Evolutionary conservation across 2,113 vertebrate genomes (phyloP).

Genomic region (Ptilorrhoa leucosticta): DNA sequence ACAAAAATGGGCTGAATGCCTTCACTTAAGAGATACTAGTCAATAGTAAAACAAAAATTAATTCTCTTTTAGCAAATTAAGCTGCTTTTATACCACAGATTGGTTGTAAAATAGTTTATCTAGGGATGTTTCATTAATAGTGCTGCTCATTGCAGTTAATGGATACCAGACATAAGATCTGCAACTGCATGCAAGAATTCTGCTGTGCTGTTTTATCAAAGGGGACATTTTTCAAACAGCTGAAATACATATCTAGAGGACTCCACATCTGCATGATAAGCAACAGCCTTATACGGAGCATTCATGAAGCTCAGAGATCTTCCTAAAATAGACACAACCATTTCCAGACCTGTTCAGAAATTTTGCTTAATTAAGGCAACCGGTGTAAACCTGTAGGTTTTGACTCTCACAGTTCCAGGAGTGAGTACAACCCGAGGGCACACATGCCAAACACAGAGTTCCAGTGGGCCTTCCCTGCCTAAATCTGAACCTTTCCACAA

Average conservation of each 20-base stretch:
- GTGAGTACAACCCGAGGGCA: neutral
- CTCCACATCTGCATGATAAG: neutral
- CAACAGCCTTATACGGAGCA: neutral
- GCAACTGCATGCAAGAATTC: neutral
- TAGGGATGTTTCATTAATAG: neutral
- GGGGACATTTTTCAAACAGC: neutral
- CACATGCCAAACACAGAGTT: neutral
- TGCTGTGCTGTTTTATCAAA: neutral
- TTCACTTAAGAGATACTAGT: neutral
- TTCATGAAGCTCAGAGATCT: neutral
- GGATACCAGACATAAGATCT: neutral
- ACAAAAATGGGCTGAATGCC: neutral
- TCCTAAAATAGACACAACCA: neutral
- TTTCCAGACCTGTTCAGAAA: neutral
- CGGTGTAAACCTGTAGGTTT: neutral
- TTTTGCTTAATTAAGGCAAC: neutral
- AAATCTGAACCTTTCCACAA: neutral
- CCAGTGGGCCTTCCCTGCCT: neutral
- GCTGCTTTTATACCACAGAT: neutral
- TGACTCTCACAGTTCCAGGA: neutral
- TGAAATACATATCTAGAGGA: neutral
- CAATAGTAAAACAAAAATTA: neutral
- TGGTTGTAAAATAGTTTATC: neutral
- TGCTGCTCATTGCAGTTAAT: neutral
- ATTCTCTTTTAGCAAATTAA: neutral